Evolutionary conservation across 2,797 vertebrate species (phyloP).

Genomic region (Sebastes hubbsi): DNA sequence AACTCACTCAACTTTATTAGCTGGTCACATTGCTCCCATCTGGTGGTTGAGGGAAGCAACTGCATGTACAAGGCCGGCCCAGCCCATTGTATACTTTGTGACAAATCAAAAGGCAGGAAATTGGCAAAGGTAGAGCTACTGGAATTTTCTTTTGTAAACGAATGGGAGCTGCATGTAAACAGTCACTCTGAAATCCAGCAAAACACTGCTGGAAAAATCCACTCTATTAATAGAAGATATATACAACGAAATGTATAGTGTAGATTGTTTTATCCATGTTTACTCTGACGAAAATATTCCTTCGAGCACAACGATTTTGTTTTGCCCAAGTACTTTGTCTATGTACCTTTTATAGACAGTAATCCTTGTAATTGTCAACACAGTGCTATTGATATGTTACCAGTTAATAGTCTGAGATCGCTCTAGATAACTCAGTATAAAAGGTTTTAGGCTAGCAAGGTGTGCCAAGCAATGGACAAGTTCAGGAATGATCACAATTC

Average conservation of each 20-base stretch:
- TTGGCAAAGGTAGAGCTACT: not conserved
- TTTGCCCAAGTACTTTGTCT: not conserved
- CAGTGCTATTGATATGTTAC: not conserved
- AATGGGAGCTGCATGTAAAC: not conserved
- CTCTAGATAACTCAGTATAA: too few relatives aligned
- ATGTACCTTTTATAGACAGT: not conserved
- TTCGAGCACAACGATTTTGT: not conserved
- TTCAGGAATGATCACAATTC: constrained; percentile 12
- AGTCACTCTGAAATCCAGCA: not conserved
- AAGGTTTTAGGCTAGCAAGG: not conserved
- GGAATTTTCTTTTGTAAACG: not conserved
- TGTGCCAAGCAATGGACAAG: not conserved
- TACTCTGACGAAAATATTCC: not conserved
- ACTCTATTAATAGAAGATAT: not conserved
- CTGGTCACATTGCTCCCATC: constrained; percentile 21
- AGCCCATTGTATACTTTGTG: not conserved
- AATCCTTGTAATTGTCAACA: not conserved
- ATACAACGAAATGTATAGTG: not conserved
- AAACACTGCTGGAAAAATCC: not conserved
- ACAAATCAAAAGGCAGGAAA: not conserved
- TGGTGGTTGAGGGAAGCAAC: constrained; percentile 9
- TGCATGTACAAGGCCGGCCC: not conserved
- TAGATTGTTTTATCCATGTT: not conserved
- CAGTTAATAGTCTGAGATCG: too few relatives aligned
- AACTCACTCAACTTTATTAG: not conserved